Conservation (phyloP, 2,797 vertebrate genomes). For the Sebastiscus tertius region DNA sequence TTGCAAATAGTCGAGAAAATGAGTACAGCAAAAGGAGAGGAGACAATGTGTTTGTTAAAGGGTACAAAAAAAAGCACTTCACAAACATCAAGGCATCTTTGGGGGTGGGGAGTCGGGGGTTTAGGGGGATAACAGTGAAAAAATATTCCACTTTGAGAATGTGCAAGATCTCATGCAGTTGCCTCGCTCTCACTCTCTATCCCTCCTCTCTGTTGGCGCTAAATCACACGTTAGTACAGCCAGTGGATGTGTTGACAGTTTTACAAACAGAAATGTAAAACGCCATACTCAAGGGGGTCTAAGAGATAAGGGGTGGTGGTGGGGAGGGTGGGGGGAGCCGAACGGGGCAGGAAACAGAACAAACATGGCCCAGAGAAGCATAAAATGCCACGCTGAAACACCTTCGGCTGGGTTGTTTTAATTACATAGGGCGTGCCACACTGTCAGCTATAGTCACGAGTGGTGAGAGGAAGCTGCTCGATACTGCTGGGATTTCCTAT, state of each 20-base stretch:
- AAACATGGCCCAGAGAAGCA: conserved; percentile 59
- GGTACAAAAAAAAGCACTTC: conserved; percentile 12
- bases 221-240: conserved; percentile 87
- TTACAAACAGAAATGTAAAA: conserved; percentile 87
- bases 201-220: conserved; percentile 84
- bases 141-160: conserved; percentile 81
- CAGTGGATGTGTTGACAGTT: conserved; percentile 87
- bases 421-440: conserved; percentile 53
- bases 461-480: conserved; percentile 37
- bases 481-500: conserved; percentile 19
- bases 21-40: not conserved
- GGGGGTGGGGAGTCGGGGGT: conserved; percentile 29
- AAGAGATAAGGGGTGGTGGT: conserved; percentile 60
- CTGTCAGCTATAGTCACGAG: conserved; percentile 28
- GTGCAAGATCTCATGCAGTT: conserved; percentile 85
- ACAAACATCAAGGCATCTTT: conserved; percentile 43
- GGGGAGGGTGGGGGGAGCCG: conserved; percentile 38
- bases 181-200: conserved; percentile 81
- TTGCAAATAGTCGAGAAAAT: not conserved
- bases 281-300: conserved; percentile 81
- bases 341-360: conserved; percentile 68
- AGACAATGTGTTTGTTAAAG: conserved; percentile 8
- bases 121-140: conserved; percentile 59
- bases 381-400: conserved; percentile 55
- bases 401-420: conserved; percentile 66